phyloP scores from a whole-genome alignment of 2,113 vertebrate species.

The Gallinago jamesoni region DNA sequence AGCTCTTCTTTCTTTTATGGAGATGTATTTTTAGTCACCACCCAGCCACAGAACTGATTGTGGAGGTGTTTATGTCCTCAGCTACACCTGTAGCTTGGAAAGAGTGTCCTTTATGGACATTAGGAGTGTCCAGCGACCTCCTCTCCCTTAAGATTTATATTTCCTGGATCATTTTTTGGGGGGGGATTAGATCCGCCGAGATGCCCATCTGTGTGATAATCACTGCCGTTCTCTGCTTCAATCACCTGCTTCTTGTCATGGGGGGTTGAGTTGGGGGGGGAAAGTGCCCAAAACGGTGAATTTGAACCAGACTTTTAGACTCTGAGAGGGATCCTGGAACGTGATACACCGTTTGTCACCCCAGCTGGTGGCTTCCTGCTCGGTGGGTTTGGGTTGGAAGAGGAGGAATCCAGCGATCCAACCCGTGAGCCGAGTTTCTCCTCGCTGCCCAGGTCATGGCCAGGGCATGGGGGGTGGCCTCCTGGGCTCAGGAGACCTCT shows the following conservation, averaged over 20 bases:
- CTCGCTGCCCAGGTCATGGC: background rate
- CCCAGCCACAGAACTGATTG: background rate
- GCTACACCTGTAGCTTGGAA: no score
- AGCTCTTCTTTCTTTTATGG: background rate
- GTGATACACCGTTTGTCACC: rapidly evolving
- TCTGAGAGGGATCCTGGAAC: background rate
- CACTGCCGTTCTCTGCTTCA: background rate
- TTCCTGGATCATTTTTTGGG: background rate
- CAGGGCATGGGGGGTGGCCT: background rate
- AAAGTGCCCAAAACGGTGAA: background rate
- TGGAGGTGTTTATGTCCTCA: background rate
- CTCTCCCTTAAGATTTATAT: background rate
- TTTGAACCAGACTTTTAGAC: background rate
- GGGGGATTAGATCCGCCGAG: background rate
- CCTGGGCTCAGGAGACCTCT: background rate
- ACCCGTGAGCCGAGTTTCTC: rapidly evolving
- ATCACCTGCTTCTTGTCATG: background rate
- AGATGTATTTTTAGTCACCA: no score
- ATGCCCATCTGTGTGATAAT: background rate
- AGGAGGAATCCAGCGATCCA: background rate
- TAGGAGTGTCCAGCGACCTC: background rate
- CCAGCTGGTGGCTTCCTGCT: background rate
- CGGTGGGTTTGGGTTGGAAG: background rate
- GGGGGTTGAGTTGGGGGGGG: background rate
- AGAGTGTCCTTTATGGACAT: no score